Base-by-base conservation (phyloP, 2,888 invertebrate genomes). In the Coleophora flavipennella region DNA sequence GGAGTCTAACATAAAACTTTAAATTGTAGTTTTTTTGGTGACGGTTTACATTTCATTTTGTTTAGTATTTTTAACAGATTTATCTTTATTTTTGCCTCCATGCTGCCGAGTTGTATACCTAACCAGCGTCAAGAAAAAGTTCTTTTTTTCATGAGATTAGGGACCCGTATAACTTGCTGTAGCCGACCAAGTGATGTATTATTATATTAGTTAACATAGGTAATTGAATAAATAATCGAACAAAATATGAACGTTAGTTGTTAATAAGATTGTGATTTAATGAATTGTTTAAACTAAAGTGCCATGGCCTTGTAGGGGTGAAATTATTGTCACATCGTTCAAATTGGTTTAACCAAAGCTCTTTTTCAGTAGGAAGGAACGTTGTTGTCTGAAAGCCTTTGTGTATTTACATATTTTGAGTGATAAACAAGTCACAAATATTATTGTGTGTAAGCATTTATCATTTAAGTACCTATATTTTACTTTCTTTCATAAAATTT, bases 301-400 rank as follows among this genome's bases (percentile, higher is more conserved):
- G 67, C 67, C 67, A 66, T 65, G 53, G 55, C 57, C 50, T 34
- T 33, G 42, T 35, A 31, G 43, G 34, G 35, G 42, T 39, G 7
- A 10, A 11, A 11, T 34, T 3, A 34, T n/a, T n/a, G n/a, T 36
- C 43, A 32, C 43, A 43, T 49, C 50, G 40, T 50, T 56, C 54
- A 55, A 50, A 53, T 62, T 59, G 57, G 55, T 65, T 42, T 59
- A 49, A 64, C 56, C 62, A 59, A 60, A 59, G 54, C 48, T 50
- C 54, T 48, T 40, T 33, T 40, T 33, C 42, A 37, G 38, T 35
- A 26, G 11, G 8, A 8, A 25, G n/a, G n/a, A n/a, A n/a, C n/a
- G n/a, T n/a, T n/a, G 20, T 27, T 29, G 14, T 32, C 20, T 20
- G 20, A 20, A 13, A 38, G 14, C 13, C 31, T 35, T 11, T 33